Evolutionary conservation across 1,140 invertebrate genomes (phyloP).

Genomic region (Choristoneura fumiferana): DNA sequence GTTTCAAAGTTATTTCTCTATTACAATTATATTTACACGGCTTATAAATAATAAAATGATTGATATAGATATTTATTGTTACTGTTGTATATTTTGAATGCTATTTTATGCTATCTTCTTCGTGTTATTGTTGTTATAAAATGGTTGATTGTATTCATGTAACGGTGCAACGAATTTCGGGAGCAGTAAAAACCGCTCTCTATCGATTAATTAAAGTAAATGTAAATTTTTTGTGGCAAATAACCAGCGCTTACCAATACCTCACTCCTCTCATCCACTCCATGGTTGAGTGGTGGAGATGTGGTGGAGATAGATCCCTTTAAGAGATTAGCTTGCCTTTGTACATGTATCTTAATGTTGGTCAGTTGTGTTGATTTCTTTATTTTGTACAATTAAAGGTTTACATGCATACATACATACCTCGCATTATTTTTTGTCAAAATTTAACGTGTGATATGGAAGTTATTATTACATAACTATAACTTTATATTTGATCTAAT

Average conservation of each 20-base stretch:
- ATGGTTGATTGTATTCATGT: slow-evolving; percentile 48
- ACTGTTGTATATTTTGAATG: slow-evolving; percentile 73
- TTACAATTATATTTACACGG: slow-evolving; percentile 76
- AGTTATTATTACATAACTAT: slow-evolving; percentile 58
- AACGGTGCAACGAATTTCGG: slow-evolving; percentile 25
- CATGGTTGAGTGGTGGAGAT: too few species aligned
- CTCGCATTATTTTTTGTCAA: slow-evolving; percentile 69
- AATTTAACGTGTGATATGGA: slow-evolving; percentile 62
- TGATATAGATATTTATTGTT: slow-evolving; percentile 70
- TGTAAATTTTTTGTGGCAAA: slow-evolving; percentile 34
- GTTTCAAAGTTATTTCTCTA: slow-evolving; percentile 68
- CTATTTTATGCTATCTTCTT: slow-evolving; percentile 66
- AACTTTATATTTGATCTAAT: slow-evolving; percentile 64
- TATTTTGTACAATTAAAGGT: too few species aligned
- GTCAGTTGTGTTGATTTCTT: too few species aligned
- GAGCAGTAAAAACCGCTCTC: slow-evolving; percentile 23
- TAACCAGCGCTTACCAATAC: slow-evolving; percentile 49
- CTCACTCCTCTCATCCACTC: too few species aligned
- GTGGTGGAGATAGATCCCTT: too few species aligned
- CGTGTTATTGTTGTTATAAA: slow-evolving; percentile 61
- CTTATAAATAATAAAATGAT: slow-evolving; percentile 70
- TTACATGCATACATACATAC: too few species aligned
- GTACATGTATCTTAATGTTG: too few species aligned
- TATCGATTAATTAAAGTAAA: slow-evolving; percentile 30
- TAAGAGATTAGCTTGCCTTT: too few species aligned